Percentiles rank a stretch among this genome's conserved stretches.
phyloP scores from a whole-genome alignment of 2,113 vertebrate genomes.

The Panurus biarmicus region DNA sequence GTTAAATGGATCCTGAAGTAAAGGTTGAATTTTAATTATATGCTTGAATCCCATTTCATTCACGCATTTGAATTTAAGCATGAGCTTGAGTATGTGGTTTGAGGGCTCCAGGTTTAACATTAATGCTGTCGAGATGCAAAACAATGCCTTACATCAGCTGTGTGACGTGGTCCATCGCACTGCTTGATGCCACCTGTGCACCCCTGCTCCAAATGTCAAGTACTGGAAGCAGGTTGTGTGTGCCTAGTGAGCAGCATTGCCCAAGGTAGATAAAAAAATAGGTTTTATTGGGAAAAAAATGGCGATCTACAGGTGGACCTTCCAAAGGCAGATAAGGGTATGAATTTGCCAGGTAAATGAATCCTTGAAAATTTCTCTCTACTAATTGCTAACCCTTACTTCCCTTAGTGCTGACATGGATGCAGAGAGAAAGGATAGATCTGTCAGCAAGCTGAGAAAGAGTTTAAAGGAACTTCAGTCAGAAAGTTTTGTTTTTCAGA shows the following conservation, averaged over 20 bases:
- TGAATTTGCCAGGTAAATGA: background rate
- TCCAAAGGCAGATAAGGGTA: background rate
- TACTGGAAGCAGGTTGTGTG: background rate
- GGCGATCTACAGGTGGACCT: background rate
- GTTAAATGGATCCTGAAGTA: constrained; percentile 11
- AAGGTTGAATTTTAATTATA: constrained; percentile 38
- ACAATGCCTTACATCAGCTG: background rate
- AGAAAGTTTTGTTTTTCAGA: constrained; percentile 30
- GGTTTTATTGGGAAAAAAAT: background rate
- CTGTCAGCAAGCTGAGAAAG: background rate
- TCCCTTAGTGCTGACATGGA: background rate
- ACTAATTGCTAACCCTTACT: background rate
- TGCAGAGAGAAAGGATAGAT: background rate
- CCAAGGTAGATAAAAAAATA: background rate
- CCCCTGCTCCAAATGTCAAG: background rate
- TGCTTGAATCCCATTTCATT: background rate
- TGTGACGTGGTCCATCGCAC: background rate
- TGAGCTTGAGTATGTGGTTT: background rate
- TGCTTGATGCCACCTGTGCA: background rate
- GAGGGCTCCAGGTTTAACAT: background rate
- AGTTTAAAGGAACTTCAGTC: background rate
- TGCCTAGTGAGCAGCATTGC: background rate
- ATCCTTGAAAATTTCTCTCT: background rate
- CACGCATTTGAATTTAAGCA: background rate
- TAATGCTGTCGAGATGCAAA: background rate